Evolutionary conservation across 2,797 vertebrate genomes (phyloP).

Genomic region (Manis crassicaudata): DNA sequence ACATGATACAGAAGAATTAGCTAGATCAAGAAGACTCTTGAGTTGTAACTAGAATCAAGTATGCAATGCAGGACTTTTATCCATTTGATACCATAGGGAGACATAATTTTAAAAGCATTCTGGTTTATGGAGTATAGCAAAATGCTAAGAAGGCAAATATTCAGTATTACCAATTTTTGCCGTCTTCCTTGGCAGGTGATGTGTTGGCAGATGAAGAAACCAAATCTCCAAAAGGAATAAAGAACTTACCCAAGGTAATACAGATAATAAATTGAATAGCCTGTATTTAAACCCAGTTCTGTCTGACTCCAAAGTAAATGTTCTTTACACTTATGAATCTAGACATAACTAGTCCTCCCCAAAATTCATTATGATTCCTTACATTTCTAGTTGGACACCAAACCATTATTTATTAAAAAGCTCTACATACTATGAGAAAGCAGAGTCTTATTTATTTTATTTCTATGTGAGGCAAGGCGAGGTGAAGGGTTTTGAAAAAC

Average conservation of each 20-base stretch:
- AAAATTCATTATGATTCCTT: background rate
- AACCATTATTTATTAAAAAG: constrained; percentile 61
- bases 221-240: constrained; percentile 25
- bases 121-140: background rate
- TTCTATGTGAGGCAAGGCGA: constrained; percentile 43
- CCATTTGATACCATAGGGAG: background rate
- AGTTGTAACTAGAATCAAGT: constrained; percentile 14
- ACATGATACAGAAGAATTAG: background rate
- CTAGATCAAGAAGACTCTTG: background rate
- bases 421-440: background rate
- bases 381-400: constrained; percentile 45
- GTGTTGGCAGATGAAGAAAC: constrained; percentile 13
- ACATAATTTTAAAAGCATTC: background rate
- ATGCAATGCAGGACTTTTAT: background rate
- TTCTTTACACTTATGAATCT: background rate
- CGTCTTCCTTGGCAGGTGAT: constrained; percentile 6
- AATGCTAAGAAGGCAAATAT: background rate
- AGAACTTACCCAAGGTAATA: background rate
- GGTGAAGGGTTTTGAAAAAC: background rate
- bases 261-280: constrained; percentile 23
- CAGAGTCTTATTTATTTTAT: constrained; percentile 52
- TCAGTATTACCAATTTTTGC: background rate
- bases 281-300: constrained; percentile 41
- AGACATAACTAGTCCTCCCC: background rate
- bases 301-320: constrained; percentile 30